A percentile compares a stretch with the other conserved stretches of the same genome.
Evolutionary conservation across 1,140 invertebrate genomes (phyloP).

Genomic region (Drosophila sp.): DNA sequence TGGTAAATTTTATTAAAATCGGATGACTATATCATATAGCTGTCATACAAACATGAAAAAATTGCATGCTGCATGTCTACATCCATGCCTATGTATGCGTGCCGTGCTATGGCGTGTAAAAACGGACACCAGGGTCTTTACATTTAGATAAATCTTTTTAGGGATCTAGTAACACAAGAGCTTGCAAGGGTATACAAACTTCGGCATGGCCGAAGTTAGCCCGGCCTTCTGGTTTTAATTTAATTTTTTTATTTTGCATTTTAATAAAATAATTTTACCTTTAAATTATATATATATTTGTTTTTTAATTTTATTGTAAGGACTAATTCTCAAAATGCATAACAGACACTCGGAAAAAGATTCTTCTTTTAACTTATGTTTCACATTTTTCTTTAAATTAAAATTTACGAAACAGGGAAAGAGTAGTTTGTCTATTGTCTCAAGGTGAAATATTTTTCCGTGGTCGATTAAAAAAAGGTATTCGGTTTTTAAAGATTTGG

Average conservation of each 20-base stretch:
- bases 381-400: slow-evolving; percentile 22
- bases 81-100: no score
- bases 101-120: no score
- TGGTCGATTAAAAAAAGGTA: slow-evolving; percentile 49
- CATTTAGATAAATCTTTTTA: no score
- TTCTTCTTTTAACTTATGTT: slow-evolving; percentile 23
- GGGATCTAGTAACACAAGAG: no score
- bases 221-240: slow-evolving; percentile 19
- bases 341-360: slow-evolving; percentile 37
- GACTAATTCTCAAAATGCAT: slow-evolving; percentile 47
- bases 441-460: slow-evolving; percentile 30
- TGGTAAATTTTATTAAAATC: no score
- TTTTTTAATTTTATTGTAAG: slow-evolving; percentile 31
- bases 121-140: no score
- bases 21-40: no score
- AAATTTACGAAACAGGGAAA: slow-evolving; percentile 2
- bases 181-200: no score
- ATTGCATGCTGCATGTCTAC: no score
- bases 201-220: no score
- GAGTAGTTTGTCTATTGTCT: neutral
- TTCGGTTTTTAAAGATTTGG: slow-evolving; percentile 37
- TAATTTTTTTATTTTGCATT: slow-evolving; percentile 44
- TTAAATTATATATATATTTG: slow-evolving; percentile 24
- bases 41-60: no score
- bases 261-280: slow-evolving; percentile 69